phyloP scores from a whole-genome alignment of 2,888 invertebrate species.

The Creontiades dilutus region DNA sequence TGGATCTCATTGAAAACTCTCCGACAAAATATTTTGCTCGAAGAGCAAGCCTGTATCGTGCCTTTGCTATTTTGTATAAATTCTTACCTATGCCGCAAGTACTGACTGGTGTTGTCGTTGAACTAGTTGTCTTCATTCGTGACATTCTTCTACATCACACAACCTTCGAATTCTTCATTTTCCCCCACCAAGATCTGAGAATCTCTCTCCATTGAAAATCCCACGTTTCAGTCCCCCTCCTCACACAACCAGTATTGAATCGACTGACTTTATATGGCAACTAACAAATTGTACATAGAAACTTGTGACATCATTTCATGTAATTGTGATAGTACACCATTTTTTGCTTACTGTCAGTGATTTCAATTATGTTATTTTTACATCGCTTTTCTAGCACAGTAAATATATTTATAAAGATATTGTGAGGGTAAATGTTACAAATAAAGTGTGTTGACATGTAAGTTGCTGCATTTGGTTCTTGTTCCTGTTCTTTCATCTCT shows the following conservation, averaged over 20 bases:
- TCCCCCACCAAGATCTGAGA: not conserved
- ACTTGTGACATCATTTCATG: slow-evolving; percentile 58
- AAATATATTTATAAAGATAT: slow-evolving; percentile 64
- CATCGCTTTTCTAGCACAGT: slow-evolving; percentile 72
- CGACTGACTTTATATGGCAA: slow-evolving; percentile 63
- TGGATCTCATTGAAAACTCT: slow-evolving; percentile 38
- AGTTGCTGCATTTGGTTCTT: not conserved
- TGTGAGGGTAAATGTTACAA: slow-evolving; percentile 67
- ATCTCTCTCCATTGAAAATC: no score
- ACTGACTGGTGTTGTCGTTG: slow-evolving; percentile 6
- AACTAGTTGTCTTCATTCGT: not conserved
- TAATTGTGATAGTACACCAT: slow-evolving; percentile 70
- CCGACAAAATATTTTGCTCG: not conserved
- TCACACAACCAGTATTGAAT: slow-evolving; percentile 6
- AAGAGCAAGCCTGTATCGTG: slow-evolving; percentile 56
- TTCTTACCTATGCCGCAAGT: not conserved
- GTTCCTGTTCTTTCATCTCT: not conserved
- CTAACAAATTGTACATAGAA: slow-evolving; percentile 61
- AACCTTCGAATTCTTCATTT: not conserved
- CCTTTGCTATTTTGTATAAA: slow-evolving; percentile 35
- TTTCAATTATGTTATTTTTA: slow-evolving; percentile 71
- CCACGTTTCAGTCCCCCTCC: not conserved
- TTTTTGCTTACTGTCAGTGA: slow-evolving; percentile 68
- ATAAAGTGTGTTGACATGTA: slow-evolving; percentile 70
- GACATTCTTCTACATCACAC: not conserved